Base-by-base conservation (phyloP, 2,113 vertebrate species). In the Centropus bengalensis region DNA sequence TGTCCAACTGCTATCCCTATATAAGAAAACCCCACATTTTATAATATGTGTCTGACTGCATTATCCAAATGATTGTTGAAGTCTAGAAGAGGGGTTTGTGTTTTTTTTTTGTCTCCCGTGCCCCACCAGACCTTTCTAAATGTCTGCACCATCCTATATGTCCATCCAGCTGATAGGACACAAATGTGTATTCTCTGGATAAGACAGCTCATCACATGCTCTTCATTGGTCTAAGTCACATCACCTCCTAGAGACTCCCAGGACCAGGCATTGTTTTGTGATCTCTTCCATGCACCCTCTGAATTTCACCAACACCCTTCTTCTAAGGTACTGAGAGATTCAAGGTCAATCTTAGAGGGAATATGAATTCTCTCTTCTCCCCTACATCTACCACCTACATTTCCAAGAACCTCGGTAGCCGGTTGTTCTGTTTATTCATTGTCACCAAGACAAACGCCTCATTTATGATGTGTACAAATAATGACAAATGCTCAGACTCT, bases 401-500 rank as follows among this genome's bases (percentile, higher is more conserved):
- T 92, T 82, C 88, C 75, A 87, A 42, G 70, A 73, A 45, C 54
- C 58, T 11, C 54, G 22, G 47, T 79, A 78, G 54, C 74, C 70
- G 49, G 14, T 87, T 23, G 2, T 74, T 89, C 21, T 69, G 45
- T 79, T 90, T 81, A 59, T 69, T 75, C 86, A 6, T 75, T 62
- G 42, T 14, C 85, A 77, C 79, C 2, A 4, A 88, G 82, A 76
- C 78, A 93, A 93, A 80, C 11, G 63, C 33, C 63, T 88, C 88
- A 88, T 80, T 95, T 96, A 69, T 36, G 70, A 60, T 66, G 76
- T 77, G 59, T 80, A 55, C 83, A 91, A 96, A 88, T 67, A 89
- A 82, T 27, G 82, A 76, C 40, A 88, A 94, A 85, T 14, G 49
- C 68, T 83, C 68, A 77, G n/a, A 6, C 63, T 90, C 63, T 36